Percentiles rank a stretch among this genome's conserved stretches.
Evolutionary conservation across 2,888 invertebrate species (phyloP).

Genomic region (Hyposoter dolosus): DNA sequence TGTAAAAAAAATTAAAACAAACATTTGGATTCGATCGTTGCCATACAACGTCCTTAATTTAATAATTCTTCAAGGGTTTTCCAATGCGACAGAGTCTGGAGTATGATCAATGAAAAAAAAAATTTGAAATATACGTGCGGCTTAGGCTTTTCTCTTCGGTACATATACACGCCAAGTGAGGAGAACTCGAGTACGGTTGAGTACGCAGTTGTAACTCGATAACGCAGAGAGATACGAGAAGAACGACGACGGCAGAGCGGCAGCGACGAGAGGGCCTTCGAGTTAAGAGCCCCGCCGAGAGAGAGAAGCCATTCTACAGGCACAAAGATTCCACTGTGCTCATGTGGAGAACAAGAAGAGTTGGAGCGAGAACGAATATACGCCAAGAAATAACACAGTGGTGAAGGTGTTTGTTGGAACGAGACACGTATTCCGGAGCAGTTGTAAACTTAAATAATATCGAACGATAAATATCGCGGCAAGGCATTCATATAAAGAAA

Average conservation of each 20-base stretch:
- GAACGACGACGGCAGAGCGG: conserved; percentile 57
- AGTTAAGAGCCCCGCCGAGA: conserved; percentile 61
- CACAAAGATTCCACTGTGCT: conserved; percentile 67
- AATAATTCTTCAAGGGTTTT: not conserved
- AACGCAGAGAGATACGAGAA: conserved; percentile 63
- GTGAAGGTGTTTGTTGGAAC: conserved; percentile 27
- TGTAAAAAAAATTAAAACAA: too few relatives aligned
- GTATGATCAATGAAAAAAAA: conserved; percentile 40
- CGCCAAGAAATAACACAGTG: conserved; percentile 35
- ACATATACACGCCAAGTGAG: conserved; percentile 19
- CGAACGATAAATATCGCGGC: conserved; percentile 19
- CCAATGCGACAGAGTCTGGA: not conserved
- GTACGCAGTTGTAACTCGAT: conserved; percentile 69
- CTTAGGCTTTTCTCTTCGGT: not conserved
- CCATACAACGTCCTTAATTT: too few relatives aligned
- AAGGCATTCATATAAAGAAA: not conserved
- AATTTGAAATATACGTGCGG: conserved; percentile 33
- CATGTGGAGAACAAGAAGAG: conserved; percentile 23
- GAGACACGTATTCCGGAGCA: conserved; percentile 21
- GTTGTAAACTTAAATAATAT: conserved; percentile 27
- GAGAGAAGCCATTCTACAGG: conserved; percentile 56
- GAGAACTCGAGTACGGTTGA: conserved; percentile 59
- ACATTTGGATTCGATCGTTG: too few relatives aligned
- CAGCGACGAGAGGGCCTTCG: conserved; percentile 59
- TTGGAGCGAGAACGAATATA: conserved; percentile 41